Percentiles rank a stretch among this genome's conserved stretches.
phyloP scores from a whole-genome alignment of 1,140 invertebrate genomes.

The Drosophila ogumai region DNA sequence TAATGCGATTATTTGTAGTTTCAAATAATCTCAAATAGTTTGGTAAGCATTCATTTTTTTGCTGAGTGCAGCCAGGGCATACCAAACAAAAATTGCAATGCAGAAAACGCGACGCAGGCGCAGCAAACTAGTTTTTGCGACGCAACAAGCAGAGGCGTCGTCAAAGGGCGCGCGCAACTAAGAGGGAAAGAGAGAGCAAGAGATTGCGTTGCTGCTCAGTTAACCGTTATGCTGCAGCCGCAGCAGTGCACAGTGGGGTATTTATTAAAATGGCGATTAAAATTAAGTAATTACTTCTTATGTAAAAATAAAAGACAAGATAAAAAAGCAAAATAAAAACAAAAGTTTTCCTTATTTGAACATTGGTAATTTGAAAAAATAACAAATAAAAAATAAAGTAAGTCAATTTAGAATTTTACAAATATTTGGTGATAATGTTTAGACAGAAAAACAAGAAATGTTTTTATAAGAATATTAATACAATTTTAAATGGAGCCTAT shows the following conservation, averaged over 20 bases:
- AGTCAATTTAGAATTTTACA: no score
- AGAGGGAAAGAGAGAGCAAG: constrained; percentile 5
- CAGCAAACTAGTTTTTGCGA: constrained; percentile 38
- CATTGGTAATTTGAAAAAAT: no score
- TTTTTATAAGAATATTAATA: no score
- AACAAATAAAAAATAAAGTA: no score
- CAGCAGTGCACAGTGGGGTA: neutral
- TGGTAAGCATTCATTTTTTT: neutral
- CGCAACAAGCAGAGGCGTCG: constrained; percentile 19
- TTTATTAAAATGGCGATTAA: neutral
- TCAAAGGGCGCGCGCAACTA: constrained; percentile 32
- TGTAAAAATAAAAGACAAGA: neutral
- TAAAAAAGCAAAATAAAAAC: no score
- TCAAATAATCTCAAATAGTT: no score
- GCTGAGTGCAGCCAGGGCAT: neutral
- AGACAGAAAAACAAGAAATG: no score
- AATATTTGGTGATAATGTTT: no score
- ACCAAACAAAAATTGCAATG: constrained; percentile 20
- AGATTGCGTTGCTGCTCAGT: neutral
- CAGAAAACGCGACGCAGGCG: constrained; percentile 34
- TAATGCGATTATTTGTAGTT: no score
- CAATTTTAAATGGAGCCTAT: no score
- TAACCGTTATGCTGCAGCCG: constrained; percentile 49
- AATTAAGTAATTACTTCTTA: neutral
- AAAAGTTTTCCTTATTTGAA: no score